phyloP scores from a whole-genome alignment of 2,797 vertebrate genomes.

The Podarcis lilfordi region DNA sequence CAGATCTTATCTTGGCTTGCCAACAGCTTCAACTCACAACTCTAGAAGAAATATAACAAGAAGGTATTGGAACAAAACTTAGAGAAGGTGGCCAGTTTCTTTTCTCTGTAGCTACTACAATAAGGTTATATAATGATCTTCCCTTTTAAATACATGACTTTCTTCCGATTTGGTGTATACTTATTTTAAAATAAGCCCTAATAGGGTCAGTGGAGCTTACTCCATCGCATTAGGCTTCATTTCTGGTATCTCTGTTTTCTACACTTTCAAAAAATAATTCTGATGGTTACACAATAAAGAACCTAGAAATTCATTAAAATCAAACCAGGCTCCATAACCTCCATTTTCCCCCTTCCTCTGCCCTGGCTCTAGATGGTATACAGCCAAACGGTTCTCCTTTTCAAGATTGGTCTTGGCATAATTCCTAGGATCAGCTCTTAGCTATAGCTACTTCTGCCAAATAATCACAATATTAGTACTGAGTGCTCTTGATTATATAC shows the following conservation, averaged over 20 bases:
- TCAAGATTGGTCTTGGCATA: background rate
- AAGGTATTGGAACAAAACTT: background rate
- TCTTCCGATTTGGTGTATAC: background rate
- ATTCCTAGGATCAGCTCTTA: background rate
- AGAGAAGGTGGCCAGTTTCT: background rate
- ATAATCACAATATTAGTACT: background rate
- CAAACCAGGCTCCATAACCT: background rate
- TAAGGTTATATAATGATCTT: too few relatives aligned
- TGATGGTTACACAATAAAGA: too few relatives aligned
- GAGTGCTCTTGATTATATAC: background rate
- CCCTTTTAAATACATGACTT: too few relatives aligned
- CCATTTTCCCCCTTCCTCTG: background rate
- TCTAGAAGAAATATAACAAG: background rate
- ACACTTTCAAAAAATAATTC: background rate
- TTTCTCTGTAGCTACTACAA: background rate
- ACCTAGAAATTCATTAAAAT: background rate
- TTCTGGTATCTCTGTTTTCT: too few relatives aligned
- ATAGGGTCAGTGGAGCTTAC: too few relatives aligned
- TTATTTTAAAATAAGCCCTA: background rate
- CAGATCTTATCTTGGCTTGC: background rate
- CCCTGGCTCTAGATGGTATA: background rate
- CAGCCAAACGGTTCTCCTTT: background rate
- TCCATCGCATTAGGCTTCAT: background rate
- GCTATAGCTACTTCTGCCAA: background rate
- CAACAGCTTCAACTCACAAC: background rate